These are phyloP conservation scores for Ephialtes manifestator DNA, from an alignment of 2,888 invertebrate genomes.

Conservation along the genomic window DNA sequence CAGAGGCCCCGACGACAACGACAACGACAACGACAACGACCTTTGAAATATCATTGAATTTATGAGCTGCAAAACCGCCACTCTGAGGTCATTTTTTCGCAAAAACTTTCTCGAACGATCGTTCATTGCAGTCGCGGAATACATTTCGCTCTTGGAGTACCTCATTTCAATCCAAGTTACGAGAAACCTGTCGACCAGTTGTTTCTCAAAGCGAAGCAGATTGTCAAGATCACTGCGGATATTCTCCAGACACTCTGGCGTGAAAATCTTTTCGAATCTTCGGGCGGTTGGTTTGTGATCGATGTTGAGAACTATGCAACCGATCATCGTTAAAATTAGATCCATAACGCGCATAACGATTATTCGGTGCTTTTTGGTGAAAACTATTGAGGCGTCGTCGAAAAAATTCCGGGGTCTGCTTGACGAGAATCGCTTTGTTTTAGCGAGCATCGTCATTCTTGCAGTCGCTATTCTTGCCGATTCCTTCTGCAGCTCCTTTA, in stretches of 20 bases:
- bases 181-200: slow-evolving; percentile 54
- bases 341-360: slow-evolving; percentile 60
- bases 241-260: slow-evolving; percentile 32
- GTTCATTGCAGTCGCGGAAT: background rate
- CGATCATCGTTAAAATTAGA: slow-evolving; percentile 68
- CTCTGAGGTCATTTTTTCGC: slow-evolving; percentile 37
- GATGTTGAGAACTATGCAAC: slow-evolving; percentile 63
- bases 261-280: slow-evolving; percentile 48
- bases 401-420: slow-evolving; percentile 39
- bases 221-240: slow-evolving; percentile 69
- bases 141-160: slow-evolving; percentile 28
- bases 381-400: slow-evolving; percentile 21
- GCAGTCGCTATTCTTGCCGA: background rate
- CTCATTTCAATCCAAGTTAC: slow-evolving; percentile 55
- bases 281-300: slow-evolving; percentile 55
- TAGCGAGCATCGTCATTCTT: slow-evolving; percentile 55
- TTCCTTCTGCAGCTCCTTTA: background rate
- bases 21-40: background rate
- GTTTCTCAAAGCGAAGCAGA: slow-evolving; percentile 66
- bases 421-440: slow-evolving; percentile 32
- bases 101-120: slow-evolving; percentile 6
- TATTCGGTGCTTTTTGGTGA: slow-evolving; percentile 10
- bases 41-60: slow-evolving; percentile 60
- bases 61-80: slow-evolving; percentile 47
- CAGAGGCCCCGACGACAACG: background rate